phyloP scores from a whole-genome alignment of 2,113 vertebrate species.

The Pao palembangensis region DNA sequence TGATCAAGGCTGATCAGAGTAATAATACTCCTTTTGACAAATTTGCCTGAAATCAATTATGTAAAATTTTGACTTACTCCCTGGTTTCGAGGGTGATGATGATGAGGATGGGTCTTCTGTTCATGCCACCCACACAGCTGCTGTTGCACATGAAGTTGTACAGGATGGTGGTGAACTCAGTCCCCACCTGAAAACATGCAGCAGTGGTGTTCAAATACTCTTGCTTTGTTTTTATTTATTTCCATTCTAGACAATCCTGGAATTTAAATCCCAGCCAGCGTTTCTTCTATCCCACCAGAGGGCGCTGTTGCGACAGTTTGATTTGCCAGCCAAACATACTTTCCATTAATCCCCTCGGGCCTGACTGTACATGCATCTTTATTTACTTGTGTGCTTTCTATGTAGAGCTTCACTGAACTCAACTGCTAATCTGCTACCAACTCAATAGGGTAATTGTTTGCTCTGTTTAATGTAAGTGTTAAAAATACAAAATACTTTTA shows the following conservation, averaged over 20 bases:
- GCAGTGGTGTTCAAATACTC: background rate
- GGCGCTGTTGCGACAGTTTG: slow-evolving; percentile 28
- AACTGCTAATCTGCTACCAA: slow-evolving; percentile 4
- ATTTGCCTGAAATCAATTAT: background rate
- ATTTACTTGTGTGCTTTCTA: slow-evolving; percentile 23
- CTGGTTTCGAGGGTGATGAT: slow-evolving; percentile 95
- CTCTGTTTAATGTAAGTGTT: background rate
- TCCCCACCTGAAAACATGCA: slow-evolving; percentile 84
- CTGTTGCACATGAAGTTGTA: slow-evolving; percentile 99
- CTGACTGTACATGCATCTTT: slow-evolving; percentile 32
- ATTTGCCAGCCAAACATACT: background rate
- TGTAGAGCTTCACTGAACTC: slow-evolving; percentile 2
- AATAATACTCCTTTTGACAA: too few relatives aligned
- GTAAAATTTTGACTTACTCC: slow-evolving; percentile 80
- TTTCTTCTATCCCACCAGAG: slow-evolving; percentile 35
- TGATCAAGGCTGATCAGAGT: background rate
- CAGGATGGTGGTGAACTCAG: slow-evolving; percentile 96
- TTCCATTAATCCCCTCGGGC: slow-evolving; percentile 21
- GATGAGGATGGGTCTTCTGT: slow-evolving; percentile 94
- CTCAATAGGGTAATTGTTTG: background rate
- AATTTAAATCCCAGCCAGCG: too few relatives aligned
- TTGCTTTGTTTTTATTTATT: too few relatives aligned
- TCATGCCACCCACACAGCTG: slow-evolving; percentile 99
- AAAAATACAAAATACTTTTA: too few relatives aligned
- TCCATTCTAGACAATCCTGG: too few relatives aligned